Evolutionary conservation across 2,797 vertebrate genomes (phyloP).

Genomic region (Platyrinchus mystaceus): DNA sequence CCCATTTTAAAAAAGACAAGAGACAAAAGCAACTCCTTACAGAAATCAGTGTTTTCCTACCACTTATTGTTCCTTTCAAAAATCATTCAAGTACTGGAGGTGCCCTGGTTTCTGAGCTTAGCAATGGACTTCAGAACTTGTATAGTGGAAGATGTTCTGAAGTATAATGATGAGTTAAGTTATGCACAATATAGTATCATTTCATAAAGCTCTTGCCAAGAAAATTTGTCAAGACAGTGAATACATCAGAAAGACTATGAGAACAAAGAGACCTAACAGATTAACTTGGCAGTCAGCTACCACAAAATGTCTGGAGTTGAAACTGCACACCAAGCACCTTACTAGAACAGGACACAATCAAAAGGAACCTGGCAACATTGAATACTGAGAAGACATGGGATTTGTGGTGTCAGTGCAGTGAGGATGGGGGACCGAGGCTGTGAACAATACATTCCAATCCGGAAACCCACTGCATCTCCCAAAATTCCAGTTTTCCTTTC

Average conservation of each 20-base stretch:
- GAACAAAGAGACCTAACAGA: not conserved
- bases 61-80: rapidly evolving
- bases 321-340: not conserved
- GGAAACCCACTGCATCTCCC: not conserved
- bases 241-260: not conserved
- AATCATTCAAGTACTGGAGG: not conserved
- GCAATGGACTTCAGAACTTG: not conserved
- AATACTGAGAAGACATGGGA: not conserved
- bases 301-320: not conserved
- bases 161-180: not conserved
- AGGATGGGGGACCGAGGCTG: not conserved
- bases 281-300: not conserved
- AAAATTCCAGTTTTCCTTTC: not conserved
- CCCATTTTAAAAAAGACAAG: not conserved
- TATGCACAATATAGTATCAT: not conserved
- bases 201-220: not conserved
- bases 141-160: not conserved
- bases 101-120: not conserved
- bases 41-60: not conserved
- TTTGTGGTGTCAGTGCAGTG: not conserved
- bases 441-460: not conserved
- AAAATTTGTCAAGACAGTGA: not conserved
- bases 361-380: not conserved
- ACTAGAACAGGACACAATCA: not conserved
- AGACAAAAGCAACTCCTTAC: not conserved